phyloP scores from a whole-genome alignment of 2,797 vertebrate species.

The Phyllotis vaccarum region DNA sequence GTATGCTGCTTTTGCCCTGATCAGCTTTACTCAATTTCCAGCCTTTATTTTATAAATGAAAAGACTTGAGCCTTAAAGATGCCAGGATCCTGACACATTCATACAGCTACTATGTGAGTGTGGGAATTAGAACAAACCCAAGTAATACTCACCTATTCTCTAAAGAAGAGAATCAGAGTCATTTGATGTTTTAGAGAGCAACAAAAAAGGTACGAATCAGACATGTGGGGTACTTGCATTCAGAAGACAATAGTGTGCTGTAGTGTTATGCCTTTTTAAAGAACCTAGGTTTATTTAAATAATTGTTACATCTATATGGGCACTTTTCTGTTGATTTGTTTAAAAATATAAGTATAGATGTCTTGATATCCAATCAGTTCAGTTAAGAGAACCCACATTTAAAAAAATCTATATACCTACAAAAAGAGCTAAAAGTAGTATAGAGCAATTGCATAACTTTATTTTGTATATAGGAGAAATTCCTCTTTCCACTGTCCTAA shows the following conservation, averaged over 20 bases:
- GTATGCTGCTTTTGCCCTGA: not conserved
- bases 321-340: not conserved
- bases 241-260: not conserved
- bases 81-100: not conserved
- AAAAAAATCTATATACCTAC: not conserved
- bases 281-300: not conserved
- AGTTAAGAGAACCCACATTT: not conserved
- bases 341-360: not conserved
- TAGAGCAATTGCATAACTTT: not conserved
- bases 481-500: not conserved
- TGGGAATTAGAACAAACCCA: not conserved
- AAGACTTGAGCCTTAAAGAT: not conserved
- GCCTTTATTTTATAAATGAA: not conserved
- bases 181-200: not conserved
- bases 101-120: not conserved
- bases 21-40: not conserved
- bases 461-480: not conserved
- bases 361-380: not conserved
- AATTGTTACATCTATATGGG: not conserved
- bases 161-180: not conserved
- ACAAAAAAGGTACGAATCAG: not conserved
- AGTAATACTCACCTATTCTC: not conserved
- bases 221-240: not conserved
- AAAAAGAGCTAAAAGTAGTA: not conserved
- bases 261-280: not conserved